Base-by-base conservation (phyloP, 1,140 invertebrate species). In the Zaprionus ornatus region DNA sequence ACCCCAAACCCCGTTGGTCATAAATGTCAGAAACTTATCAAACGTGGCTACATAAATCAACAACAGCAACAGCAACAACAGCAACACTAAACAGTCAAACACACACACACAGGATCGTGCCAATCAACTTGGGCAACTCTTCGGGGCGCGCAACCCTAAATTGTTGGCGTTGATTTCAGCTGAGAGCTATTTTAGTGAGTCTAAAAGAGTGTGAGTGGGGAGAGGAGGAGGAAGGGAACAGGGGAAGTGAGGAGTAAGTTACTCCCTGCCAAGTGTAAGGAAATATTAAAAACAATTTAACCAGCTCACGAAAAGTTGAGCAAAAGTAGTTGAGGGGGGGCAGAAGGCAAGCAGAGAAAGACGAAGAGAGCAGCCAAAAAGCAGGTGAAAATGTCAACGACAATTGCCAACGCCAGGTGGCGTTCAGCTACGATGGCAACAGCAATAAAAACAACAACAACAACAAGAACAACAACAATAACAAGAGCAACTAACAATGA, bases 281-380 rank as follows among this genome's bases (percentile, higher is more conserved):
- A 70, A 81, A 71, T 85, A 84, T 87, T 88, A 78, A 87, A 90
- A 84, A 81, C 85, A 81, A 88, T 87, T 87, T 79, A 80, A 84
- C 64, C 80, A 66, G 68, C 74, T 85, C 68, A 25, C 45, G 45
- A 29, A 72, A 71, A 72, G 48, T 52, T 54, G 37, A 50, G 32
- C 27, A 65, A 65, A 71, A 21, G 17, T 40, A 65, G 62, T 55
- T n/a, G 37, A 4, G 5, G 35, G 35, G 15, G 12, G 13, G 25
- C 25, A 27, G 7, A 32, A 9, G 15, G 13, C 4, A 6, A n/a
- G 37, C 15, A 45, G n/a, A 45, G 9, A n/a, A n/a, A 54, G 68
- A 59, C 63, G 62, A 29, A 42, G 37, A 57, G 71, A 61, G 64
- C 62, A 79, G 32, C 67, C 67, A 62, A 74, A 68, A 66, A 80